phyloP scores from a whole-genome alignment of 2,113 vertebrate species.

The Aegypius monachus region DNA sequence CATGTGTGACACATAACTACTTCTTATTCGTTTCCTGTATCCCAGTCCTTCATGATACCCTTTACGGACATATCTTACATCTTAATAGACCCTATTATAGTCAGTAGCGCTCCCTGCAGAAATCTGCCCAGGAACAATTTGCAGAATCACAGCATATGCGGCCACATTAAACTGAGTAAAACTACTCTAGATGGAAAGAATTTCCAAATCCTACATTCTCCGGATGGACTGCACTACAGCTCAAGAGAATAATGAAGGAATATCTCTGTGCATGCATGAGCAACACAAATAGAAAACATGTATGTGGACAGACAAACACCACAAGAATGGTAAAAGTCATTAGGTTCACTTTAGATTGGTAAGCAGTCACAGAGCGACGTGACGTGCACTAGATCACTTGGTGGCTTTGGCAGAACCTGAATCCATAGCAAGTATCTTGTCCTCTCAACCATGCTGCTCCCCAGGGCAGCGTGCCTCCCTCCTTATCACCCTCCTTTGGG shows the following conservation, averaged over 20 bases:
- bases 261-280: background rate
- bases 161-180: background rate
- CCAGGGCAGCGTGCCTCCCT: rapidly evolving
- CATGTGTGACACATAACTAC: background rate
- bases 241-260: background rate
- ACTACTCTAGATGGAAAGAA: background rate
- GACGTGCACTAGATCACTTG: background rate
- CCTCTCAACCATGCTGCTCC: background rate
- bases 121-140: background rate
- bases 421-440: rapidly evolving
- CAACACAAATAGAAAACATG: background rate
- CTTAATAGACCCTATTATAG: background rate
- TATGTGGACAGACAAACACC: background rate
- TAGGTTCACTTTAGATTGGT: background rate
- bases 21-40: background rate
- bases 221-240: background rate
- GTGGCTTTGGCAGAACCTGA: background rate
- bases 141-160: background rate
- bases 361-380: rapidly evolving
- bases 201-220: background rate
- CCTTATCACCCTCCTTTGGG: background rate
- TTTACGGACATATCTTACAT: background rate
- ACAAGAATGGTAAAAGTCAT: background rate
- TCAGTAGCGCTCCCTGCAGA: background rate
- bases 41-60: background rate